phyloP scores from a whole-genome alignment of 2,797 vertebrate genomes.

The Hypotaenidia okinawae region DNA sequence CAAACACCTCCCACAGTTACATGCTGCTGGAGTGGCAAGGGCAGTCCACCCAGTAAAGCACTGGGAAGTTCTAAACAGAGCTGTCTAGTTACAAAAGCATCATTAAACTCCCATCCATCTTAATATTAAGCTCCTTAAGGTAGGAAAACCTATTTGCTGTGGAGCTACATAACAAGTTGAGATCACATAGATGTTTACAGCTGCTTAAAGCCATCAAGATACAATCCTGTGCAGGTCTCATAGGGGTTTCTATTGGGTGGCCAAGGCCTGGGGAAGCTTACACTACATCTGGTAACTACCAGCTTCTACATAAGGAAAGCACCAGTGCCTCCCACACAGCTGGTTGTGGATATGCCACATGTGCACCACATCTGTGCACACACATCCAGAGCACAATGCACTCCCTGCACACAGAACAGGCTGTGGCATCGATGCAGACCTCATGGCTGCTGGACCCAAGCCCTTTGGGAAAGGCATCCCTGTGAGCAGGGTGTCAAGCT shows the following conservation, averaged over 20 bases:
- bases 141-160: neutral
- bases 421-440: no score
- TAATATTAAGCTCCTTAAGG: slow-evolving; percentile 30
- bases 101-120: slow-evolving; percentile 62
- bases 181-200: neutral
- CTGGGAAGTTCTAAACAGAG: slow-evolving; percentile 18
- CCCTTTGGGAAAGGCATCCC: neutral
- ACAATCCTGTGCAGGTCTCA: neutral
- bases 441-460: neutral
- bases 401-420: neutral
- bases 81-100: slow-evolving; percentile 23
- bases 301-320: neutral
- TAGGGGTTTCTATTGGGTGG: neutral
- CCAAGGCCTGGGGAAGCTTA: neutral
- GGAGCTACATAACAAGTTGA: neutral
- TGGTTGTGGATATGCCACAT: no score
- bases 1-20: neutral
- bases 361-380: neutral
- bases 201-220: neutral
- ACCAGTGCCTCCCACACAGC: no score
- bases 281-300: neutral
- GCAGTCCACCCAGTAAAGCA: neutral
- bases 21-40: neutral
- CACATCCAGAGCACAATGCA: neutral
- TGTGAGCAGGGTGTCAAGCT: neutral